Percentiles rank a stretch among this genome's conserved stretches.
phyloP scores from a whole-genome alignment of 2,113 vertebrate genomes.

The Callorhinus ursinus region DNA sequence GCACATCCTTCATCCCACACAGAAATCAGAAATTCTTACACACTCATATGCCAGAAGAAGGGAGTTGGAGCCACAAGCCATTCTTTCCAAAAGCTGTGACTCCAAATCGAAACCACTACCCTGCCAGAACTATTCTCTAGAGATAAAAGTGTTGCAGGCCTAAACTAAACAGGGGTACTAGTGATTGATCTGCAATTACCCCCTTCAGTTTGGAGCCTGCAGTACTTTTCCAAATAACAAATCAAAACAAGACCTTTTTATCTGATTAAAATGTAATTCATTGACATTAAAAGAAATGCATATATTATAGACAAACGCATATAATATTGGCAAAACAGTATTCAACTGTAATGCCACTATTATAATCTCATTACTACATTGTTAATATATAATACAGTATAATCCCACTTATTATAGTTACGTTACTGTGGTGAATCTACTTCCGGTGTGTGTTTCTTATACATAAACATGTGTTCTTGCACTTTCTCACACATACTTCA shows the following conservation, averaged over 20 bases:
- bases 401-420: background rate
- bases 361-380: background rate
- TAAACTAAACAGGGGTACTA: background rate
- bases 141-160: background rate
- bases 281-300: slow-evolving; percentile 25
- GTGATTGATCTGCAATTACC: background rate
- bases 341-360: background rate
- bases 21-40: background rate
- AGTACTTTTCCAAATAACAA: background rate
- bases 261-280: background rate
- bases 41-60: background rate
- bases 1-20: background rate
- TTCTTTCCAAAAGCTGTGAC: background rate
- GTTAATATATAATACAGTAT: background rate
- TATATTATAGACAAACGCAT: background rate
- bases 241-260: background rate
- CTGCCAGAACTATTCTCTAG: background rate
- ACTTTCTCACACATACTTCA: background rate
- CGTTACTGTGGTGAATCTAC: background rate
- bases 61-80: background rate
- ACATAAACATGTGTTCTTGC: background rate
- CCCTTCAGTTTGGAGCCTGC: background rate
- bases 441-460: background rate
- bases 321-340: background rate
- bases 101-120: background rate